Percentiles rank a stretch among this genome's conserved stretches.
These are phyloP conservation scores for Hipposideros armiger DNA, from an alignment of 2,113 vertebrate genomes.

Conservation along the genomic window DNA sequence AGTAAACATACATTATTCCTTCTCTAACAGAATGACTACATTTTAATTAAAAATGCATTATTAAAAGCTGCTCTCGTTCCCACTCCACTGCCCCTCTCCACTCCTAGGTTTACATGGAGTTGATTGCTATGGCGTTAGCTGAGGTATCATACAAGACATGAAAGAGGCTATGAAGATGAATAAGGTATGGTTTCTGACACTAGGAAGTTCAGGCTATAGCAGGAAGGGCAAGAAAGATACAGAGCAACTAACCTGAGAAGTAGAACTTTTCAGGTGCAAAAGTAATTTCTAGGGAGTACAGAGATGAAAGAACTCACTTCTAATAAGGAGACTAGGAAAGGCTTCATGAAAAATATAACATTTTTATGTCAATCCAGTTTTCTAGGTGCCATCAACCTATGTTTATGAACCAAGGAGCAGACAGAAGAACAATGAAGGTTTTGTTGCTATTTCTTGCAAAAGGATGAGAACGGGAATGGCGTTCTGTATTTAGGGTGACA, in stretches of 20 bases:
- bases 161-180: background rate
- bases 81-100: accelerated
- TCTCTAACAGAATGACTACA: background rate
- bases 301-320: background rate
- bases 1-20: background rate
- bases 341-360: background rate
- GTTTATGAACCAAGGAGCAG: background rate
- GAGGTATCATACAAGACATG: background rate
- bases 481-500: background rate
- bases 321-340: background rate
- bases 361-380: background rate
- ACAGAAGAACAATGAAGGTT: background rate
- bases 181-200: background rate
- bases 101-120: background rate
- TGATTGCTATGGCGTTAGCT: background rate
- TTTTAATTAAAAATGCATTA: slow-evolving; percentile 12
- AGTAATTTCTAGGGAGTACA: background rate
- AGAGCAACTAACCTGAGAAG: background rate
- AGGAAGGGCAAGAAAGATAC: background rate
- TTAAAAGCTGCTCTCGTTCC: background rate
- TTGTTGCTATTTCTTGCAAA: background rate
- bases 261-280: background rate
- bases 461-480: background rate
- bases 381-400: background rate
- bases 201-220: background rate